These are phyloP conservation scores for Passer montanus DNA, from an alignment of 2,113 vertebrate genomes.

Conservation along the genomic window DNA sequence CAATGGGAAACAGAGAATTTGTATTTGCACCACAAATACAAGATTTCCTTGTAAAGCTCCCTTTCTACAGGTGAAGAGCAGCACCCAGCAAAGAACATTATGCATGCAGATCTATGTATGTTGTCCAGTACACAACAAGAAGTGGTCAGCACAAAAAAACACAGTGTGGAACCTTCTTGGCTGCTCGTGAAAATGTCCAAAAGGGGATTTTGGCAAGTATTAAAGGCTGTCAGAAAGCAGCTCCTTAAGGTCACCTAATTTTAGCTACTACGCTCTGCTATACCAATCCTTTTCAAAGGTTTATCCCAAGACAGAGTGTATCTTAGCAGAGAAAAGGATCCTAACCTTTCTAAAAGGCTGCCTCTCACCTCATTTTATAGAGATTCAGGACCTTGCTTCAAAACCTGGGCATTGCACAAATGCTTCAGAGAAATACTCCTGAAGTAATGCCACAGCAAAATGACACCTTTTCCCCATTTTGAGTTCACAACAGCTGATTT, in stretches of 20 bases:
- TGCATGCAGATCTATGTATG: rapidly evolving
- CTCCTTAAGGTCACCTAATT: neutral
- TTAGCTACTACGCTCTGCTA: neutral
- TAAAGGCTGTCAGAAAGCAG: neutral
- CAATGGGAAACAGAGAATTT: neutral
- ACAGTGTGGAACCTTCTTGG: neutral
- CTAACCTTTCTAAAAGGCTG: neutral
- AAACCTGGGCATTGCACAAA: neutral
- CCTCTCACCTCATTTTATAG: neutral
- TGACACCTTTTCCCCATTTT: neutral
- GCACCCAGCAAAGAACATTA: neutral
- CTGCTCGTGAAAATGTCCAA: neutral
- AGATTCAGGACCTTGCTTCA: neutral
- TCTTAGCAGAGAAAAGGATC: neutral
- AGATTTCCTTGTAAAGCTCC: neutral
- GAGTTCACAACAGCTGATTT: neutral
- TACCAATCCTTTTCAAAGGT: neutral
- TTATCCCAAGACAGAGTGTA: neutral
- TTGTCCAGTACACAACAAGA: neutral
- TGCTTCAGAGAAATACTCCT: neutral
- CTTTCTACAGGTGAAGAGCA: neutral
- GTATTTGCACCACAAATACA: neutral
- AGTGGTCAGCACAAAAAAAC: neutral
- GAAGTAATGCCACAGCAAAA: neutral
- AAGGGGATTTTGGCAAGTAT: neutral